Percentiles rank a stretch among this genome's conserved stretches.
phyloP scores from a whole-genome alignment of 30 jellyfish, hydroid and myxozoan species.

The Aurelia sp. region DNA sequence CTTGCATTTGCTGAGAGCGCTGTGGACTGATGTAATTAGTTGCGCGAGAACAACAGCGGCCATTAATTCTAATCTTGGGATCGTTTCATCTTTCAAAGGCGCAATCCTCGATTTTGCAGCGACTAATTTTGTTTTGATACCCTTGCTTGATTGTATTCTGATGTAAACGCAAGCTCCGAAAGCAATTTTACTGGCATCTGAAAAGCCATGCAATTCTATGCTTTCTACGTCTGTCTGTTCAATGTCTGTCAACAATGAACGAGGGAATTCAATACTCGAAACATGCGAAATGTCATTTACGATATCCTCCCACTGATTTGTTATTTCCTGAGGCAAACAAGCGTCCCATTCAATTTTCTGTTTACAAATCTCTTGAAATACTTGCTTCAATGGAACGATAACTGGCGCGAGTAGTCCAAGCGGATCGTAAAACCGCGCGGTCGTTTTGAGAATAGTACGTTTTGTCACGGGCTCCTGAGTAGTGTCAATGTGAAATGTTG shows the following conservation, averaged over 20 bases:
- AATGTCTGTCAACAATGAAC: no score
- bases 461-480: not conserved
- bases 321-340: not conserved
- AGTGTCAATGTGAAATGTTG: not conserved
- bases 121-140: not conserved
- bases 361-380: conserved; percentile 27
- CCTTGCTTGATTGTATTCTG: not conserved
- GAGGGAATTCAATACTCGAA: no score
- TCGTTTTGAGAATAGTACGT: not conserved
- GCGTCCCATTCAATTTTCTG: conserved; percentile 29
- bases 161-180: not conserved
- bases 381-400: not conserved
- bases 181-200: not conserved
- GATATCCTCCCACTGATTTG: not conserved
- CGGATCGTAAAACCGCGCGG: conserved; percentile 12
- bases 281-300: no score
- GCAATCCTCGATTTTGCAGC: conserved; percentile 30
- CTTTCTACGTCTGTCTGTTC: no score
- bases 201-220: not conserved
- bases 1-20: not conserved
- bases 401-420: conserved; percentile 8
- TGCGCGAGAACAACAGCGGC: not conserved
- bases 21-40: not conserved
- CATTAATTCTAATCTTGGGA: not conserved
- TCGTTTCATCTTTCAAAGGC: conserved; percentile 15